A percentile compares a stretch with the other conserved stretches of the same genome.
Conservation (phyloP, 2,113 vertebrate genomes). For the Leptosomus discolor region DNA sequence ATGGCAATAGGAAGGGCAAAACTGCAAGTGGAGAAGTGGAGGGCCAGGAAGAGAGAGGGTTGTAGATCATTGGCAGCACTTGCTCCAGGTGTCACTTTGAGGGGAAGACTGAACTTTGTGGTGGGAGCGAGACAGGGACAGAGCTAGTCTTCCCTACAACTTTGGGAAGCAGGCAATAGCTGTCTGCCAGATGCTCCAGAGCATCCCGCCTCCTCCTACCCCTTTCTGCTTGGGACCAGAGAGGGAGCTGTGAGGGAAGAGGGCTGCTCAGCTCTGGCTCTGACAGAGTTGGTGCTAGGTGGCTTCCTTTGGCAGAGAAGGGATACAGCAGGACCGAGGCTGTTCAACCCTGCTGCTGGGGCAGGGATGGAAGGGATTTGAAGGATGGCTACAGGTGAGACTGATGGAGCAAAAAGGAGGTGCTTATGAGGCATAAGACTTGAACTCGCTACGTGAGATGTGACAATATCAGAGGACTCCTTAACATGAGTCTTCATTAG, state of each 20-base stretch:
- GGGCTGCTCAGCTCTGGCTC: accelerated
- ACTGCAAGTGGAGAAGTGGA: not conserved
- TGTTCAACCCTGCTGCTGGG: accelerated
- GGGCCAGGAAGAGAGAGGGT: not conserved
- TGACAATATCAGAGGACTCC: not conserved
- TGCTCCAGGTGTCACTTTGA: not conserved
- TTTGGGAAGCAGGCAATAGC: not conserved
- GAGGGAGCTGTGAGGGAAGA: not conserved
- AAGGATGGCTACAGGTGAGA: not conserved
- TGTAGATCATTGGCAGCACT: not conserved
- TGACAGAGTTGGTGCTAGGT: accelerated
- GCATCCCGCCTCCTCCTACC: not conserved
- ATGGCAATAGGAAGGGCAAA: not conserved
- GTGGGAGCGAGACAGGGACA: accelerated
- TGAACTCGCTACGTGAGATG: not conserved
- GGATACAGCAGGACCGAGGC: accelerated
- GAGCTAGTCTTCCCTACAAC: not conserved
- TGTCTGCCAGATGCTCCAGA: not conserved
- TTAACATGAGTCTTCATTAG: not conserved
- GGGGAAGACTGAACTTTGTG: not conserved
- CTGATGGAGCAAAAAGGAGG: not conserved
- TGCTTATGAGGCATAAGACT: accelerated
- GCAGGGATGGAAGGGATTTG: not conserved
- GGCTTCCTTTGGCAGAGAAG: not conserved
- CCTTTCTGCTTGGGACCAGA: not conserved